A percentile compares a stretch with the other conserved stretches of the same genome.
These are phyloP conservation scores for Syndactyla subalaris DNA, from an alignment of 2,797 vertebrate species.

Conservation along the genomic window DNA sequence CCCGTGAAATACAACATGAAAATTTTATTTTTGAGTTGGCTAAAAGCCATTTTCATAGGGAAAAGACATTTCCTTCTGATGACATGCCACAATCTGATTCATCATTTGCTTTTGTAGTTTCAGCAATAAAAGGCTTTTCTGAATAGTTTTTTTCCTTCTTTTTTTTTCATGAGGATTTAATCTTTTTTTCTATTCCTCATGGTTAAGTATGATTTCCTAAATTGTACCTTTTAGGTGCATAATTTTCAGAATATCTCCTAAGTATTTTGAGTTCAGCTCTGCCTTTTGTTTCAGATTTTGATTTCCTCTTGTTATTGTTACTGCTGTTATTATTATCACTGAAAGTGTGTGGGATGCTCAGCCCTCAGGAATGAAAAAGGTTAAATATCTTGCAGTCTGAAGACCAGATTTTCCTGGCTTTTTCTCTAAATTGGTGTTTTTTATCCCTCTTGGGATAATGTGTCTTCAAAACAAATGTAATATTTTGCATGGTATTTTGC, in stretches of 20 bases:
- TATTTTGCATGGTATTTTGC: background rate
- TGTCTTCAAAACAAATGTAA: background rate
- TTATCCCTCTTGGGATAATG: background rate
- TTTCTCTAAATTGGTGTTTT: background rate
- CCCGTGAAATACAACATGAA: background rate
- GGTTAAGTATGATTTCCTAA: background rate
- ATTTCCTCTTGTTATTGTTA: background rate
- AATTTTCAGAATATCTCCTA: background rate
- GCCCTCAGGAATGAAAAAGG: background rate
- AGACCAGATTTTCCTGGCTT: background rate
- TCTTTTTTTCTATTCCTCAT: background rate
- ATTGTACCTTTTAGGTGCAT: background rate
- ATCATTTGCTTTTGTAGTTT: background rate
- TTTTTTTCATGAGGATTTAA: background rate
- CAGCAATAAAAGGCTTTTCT: background rate
- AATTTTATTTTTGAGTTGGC: background rate
- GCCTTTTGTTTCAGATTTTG: background rate
- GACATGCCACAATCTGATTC: background rate
- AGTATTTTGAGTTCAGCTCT: background rate
- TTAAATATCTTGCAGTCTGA: background rate
- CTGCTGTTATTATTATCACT: background rate
- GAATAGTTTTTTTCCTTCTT: background rate
- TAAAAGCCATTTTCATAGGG: background rate
- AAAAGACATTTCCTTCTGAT: background rate
- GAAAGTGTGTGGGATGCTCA: background rate